Conservation (phyloP, 2,797 vertebrate species). For the Phrynocephalus forsythii region DNA sequence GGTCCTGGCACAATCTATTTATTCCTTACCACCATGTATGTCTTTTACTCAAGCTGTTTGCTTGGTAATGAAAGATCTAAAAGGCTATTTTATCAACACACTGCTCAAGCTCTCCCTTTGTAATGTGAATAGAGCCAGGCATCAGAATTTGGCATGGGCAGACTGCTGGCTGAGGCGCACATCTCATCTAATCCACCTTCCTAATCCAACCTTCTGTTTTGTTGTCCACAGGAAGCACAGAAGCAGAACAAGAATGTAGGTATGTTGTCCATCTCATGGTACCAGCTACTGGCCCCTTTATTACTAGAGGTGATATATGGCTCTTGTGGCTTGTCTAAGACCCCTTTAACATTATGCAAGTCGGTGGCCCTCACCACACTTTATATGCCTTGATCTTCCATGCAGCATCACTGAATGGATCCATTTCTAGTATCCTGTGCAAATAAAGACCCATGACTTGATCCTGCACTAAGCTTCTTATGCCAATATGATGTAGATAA, state of each 20-base stretch:
- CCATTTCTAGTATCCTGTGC: background rate
- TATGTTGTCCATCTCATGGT: background rate
- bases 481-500: background rate
- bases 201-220: background rate
- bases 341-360: background rate
- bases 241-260: background rate
- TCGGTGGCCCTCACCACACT: background rate
- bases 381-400: background rate
- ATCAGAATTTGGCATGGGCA: too few relatives aligned
- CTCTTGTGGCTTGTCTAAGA: background rate
- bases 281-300: background rate
- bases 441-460: background rate
- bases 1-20: too few relatives aligned
- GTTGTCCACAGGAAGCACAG: background rate
- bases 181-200: too few relatives aligned
- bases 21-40: too few relatives aligned
- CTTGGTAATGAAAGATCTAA: too few relatives aligned
- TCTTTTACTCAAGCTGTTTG: too few relatives aligned
- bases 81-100: too few relatives aligned
- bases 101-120: too few relatives aligned
- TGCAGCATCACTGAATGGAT: background rate
- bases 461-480: background rate
- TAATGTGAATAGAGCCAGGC: too few relatives aligned
- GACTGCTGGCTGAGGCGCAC: too few relatives aligned
- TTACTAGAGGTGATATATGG: background rate